Conservation (phyloP, 2,797 vertebrate genomes). For the Artibeus lituratus region DNA sequence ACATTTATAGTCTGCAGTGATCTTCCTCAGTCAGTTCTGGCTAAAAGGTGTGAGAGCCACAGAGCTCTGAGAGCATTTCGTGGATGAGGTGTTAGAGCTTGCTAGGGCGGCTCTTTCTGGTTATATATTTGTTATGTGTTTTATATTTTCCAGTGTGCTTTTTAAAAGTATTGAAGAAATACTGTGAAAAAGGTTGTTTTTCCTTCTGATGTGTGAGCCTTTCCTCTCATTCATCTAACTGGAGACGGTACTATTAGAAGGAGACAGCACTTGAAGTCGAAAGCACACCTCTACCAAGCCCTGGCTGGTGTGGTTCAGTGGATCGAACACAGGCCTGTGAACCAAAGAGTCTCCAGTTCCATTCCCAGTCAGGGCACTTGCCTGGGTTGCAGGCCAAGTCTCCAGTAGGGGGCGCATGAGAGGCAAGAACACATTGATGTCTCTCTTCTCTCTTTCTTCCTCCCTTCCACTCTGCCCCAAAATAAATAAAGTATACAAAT, state of each 20-base stretch:
- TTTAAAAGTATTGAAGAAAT: slow-evolving; percentile 15
- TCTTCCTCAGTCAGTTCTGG: background rate
- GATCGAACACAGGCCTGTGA: no score
- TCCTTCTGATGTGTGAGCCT: background rate
- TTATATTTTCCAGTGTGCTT: background rate
- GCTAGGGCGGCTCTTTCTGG: background rate
- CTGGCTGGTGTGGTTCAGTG: no score
- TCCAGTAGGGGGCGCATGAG: no score
- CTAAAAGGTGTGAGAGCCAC: background rate
- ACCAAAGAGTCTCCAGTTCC: no score
- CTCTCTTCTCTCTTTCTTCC: no score
- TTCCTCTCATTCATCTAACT: background rate
- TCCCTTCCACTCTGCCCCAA: no score
- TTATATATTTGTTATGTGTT: background rate
- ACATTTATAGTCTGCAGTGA: background rate
- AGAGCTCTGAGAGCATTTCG: background rate
- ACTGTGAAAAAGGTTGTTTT: background rate
- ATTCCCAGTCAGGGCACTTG: no score
- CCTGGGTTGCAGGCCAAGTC: no score
- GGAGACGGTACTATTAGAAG: background rate
- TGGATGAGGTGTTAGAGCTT: background rate
- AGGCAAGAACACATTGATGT: no score
- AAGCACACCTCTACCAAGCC: background rate
- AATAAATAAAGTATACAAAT: no score
- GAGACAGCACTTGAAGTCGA: background rate